These are phyloP conservation scores for Opisthocomus hoazin DNA, from an alignment of 2,113 vertebrate genomes.

Conservation along the genomic window DNA sequence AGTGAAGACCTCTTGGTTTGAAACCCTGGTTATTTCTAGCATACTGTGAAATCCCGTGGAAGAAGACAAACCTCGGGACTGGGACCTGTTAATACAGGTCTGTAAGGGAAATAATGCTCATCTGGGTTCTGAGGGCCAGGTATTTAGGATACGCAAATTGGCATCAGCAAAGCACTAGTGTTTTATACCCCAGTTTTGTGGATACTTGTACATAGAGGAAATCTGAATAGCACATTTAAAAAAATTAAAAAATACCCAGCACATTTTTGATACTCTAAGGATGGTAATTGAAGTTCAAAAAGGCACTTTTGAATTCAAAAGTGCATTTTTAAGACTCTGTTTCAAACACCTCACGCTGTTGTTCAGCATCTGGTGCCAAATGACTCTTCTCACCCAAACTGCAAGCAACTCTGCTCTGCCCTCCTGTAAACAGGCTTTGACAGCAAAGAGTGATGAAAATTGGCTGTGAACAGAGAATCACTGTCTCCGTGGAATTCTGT, in stretches of 20 bases:
- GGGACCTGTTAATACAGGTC: not conserved
- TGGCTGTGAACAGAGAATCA: not conserved
- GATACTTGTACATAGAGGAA: not conserved
- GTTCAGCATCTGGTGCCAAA: not conserved
- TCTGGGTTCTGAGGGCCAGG: not conserved
- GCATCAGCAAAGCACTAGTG: not conserved
- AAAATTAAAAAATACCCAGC: rapidly evolving
- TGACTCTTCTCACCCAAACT: not conserved
- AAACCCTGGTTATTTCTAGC: not conserved
- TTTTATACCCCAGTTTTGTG: not conserved
- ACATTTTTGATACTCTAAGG: not conserved
- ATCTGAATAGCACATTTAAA: not conserved
- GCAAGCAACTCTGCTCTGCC: not conserved
- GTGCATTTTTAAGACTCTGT: not conserved
- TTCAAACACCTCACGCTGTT: not conserved
- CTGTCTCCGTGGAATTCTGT: not conserved
- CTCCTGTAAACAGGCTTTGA: constrained; percentile 24
- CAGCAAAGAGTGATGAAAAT: not conserved
- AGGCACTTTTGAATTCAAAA: not conserved
- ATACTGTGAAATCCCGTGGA: not conserved
- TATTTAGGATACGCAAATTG: rapidly evolving
- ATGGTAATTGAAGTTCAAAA: not conserved
- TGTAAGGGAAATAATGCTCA: not conserved
- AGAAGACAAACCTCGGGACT: not conserved
- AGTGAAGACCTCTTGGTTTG: not conserved